Conservation (phyloP, 2,888 invertebrate species). For the Chaetogeoica ovagalla region DNA sequence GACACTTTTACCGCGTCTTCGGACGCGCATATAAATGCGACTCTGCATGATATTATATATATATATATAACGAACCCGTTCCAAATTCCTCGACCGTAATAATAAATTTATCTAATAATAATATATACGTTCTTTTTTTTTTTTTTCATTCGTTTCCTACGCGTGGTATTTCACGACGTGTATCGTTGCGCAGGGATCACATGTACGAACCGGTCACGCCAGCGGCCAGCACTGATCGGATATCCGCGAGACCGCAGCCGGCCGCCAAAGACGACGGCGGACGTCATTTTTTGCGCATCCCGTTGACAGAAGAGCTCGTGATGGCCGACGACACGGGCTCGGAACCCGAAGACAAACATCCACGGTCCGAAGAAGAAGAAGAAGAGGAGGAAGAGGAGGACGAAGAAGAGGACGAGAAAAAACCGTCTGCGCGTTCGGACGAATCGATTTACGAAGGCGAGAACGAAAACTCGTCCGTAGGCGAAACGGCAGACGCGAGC, state of each 20-base stretch:
- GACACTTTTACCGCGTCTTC: background rate
- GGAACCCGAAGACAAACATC: constrained; percentile 60
- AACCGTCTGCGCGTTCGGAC: constrained; percentile 59
- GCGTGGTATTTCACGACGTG: too few relatives aligned
- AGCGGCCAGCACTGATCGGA: constrained; percentile 63
- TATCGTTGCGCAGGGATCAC: constrained; percentile 75
- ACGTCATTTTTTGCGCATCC: constrained; percentile 56
- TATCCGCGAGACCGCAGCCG: constrained; percentile 56
- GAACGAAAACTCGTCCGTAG: constrained; percentile 64
- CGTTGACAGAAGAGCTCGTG: constrained; percentile 56
- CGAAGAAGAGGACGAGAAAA: constrained; percentile 60
- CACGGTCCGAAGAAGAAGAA: constrained; percentile 52
- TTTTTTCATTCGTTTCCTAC: too few relatives aligned
- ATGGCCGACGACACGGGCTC: constrained; percentile 57
- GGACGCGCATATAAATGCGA: background rate
- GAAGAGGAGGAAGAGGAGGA: constrained; percentile 57
- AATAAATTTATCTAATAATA: background rate
- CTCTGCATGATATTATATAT: too few relatives aligned
- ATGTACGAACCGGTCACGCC: constrained; percentile 88
- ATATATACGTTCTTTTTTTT: background rate
- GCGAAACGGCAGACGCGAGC: constrained; percentile 65
- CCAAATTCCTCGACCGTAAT: background rate
- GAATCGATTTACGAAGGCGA: constrained; percentile 65
- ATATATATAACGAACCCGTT: background rate
- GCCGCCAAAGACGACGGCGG: constrained; percentile 28